phyloP scores from a whole-genome alignment of 2,888 invertebrate genomes.

The Doris montereyensis region DNA sequence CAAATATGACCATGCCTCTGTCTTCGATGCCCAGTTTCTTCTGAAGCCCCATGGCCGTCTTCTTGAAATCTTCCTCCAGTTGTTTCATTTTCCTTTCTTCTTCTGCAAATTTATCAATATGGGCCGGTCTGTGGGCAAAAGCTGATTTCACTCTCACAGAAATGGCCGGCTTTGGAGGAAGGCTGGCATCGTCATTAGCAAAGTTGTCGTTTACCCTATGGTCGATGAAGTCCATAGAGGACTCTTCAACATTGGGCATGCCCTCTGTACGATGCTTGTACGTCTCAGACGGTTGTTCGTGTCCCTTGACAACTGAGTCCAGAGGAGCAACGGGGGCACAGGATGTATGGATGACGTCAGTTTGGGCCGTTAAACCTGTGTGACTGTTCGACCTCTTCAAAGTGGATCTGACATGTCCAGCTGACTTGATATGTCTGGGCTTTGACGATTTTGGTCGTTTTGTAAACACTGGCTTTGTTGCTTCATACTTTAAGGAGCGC shows the following conservation, averaged over 20 bases:
- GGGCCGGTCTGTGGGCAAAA: slow-evolving; percentile 49
- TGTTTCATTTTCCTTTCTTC: slow-evolving; percentile 57
- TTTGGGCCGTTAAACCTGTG: neutral
- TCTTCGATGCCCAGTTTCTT: slow-evolving; percentile 59
- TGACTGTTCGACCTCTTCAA: neutral
- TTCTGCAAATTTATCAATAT: slow-evolving; percentile 58
- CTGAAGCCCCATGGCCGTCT: slow-evolving; percentile 56
- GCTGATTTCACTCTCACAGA: slow-evolving; percentile 46
- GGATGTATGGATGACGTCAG: slow-evolving; percentile 24
- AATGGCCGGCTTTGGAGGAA: slow-evolving; percentile 48
- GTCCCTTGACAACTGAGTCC: neutral
- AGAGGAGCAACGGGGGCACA: neutral
- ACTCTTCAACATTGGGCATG: too few species aligned
- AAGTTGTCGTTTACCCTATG: too few species aligned
- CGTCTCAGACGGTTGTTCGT: neutral
- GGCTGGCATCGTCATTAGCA: slow-evolving; percentile 29
- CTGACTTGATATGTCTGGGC: neutral
- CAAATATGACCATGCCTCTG: slow-evolving; percentile 50
- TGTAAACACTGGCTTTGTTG: slow-evolving; percentile 56
- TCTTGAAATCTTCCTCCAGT: slow-evolving; percentile 61
- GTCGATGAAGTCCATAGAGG: too few species aligned
- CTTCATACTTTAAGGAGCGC: slow-evolving; percentile 60
- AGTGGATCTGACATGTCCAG: neutral
- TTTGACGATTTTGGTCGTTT: neutral
- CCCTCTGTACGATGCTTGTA: neutral